Conservation (phyloP, 2,888 invertebrate genomes). For the Luffia ferchaultella region DNA sequence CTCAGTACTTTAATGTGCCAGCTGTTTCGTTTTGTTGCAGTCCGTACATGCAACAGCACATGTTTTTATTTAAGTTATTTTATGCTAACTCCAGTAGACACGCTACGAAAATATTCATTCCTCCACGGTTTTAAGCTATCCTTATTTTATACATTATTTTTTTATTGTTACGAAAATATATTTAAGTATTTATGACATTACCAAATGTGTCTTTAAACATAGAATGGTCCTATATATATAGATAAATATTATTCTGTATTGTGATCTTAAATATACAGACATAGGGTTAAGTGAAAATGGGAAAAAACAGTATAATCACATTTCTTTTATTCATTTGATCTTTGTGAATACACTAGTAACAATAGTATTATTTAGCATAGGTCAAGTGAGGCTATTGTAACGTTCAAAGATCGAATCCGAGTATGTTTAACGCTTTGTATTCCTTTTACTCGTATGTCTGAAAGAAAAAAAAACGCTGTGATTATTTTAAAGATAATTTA, state of each 20-base stretch:
- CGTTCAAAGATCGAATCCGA: not conserved
- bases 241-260: not conserved
- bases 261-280: not conserved
- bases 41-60: too few relatives aligned
- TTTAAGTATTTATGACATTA: not conserved
- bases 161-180: not conserved
- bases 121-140: not conserved
- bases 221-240: not conserved
- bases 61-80: too few relatives aligned
- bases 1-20: too few relatives aligned
- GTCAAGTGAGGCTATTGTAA: slow-evolving; percentile 19
- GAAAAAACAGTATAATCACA: not conserved
- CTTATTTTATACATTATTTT: not conserved
- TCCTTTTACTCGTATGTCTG: too few relatives aligned
- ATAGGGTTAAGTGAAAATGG: not conserved
- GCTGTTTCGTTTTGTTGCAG: too few relatives aligned
- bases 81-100: too few relatives aligned
- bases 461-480: too few relatives aligned
- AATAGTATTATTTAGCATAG: slow-evolving; percentile 17
- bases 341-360: not conserved
- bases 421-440: not conserved
- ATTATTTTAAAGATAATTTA: too few relatives aligned
- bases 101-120: too few relatives aligned
- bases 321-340: slow-evolving; percentile 1
- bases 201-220: not conserved